A percentile compares a stretch with the other conserved stretches of the same genome.
phyloP scores from a whole-genome alignment of 2,888 invertebrate species.

The Schizaphis graminum region DNA sequence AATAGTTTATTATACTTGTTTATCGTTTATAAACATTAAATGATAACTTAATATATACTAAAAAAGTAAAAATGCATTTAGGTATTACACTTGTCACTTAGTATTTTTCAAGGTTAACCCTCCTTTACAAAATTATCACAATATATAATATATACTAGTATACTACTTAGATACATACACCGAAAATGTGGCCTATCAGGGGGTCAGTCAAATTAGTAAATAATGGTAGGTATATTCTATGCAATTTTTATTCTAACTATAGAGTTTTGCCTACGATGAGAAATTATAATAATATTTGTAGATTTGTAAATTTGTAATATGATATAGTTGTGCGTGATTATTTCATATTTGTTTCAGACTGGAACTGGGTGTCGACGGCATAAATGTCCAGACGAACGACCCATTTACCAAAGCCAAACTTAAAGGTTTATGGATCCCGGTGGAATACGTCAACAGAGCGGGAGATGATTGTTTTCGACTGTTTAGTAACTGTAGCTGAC shows the following conservation, averaged over 20 bases:
- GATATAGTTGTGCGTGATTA: not conserved
- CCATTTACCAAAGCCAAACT: conserved; percentile 73
- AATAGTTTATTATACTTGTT: too few relatives aligned
- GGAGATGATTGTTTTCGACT: not conserved
- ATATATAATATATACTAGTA: too few relatives aligned
- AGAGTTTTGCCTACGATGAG: not conserved
- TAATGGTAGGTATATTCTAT: too few relatives aligned
- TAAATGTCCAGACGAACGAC: conserved; percentile 78
- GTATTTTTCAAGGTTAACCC: too few relatives aligned
- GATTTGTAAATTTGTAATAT: not conserved
- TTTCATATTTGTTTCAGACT: conserved; percentile 35
- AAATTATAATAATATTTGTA: not conserved
- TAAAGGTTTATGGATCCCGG: conserved; percentile 67
- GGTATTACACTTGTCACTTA: too few relatives aligned
- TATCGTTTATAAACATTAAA: not conserved
- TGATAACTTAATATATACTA: not conserved
- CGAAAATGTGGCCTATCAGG: too few relatives aligned
- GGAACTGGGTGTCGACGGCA: conserved; percentile 71
- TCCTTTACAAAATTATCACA: too few relatives aligned
- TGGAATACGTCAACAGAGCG: conserved; percentile 67
- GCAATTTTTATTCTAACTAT: not conserved
- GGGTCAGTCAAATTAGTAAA: too few relatives aligned
- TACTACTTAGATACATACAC: too few relatives aligned
- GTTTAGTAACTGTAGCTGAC: not conserved
- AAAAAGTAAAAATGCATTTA: not conserved